These are phyloP conservation scores for Chaetura pelagica DNA, from an alignment of 2,113 vertebrate genomes.

Conservation along the genomic window DNA sequence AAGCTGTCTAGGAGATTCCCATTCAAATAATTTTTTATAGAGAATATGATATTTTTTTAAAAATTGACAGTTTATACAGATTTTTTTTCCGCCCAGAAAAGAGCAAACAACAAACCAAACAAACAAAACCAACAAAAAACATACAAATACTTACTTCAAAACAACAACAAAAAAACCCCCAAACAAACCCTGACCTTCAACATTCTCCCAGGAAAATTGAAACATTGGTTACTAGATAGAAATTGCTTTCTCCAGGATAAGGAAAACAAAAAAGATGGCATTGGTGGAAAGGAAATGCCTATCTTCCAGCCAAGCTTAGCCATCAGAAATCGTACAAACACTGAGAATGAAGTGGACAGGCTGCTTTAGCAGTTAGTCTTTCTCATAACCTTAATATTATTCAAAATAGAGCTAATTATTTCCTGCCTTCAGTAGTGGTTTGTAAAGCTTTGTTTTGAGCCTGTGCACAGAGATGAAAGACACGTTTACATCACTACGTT, in stretches of 20 bases:
- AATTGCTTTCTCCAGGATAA: background rate
- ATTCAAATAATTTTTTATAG: background rate
- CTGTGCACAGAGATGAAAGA: background rate
- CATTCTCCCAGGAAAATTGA: background rate
- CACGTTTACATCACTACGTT: background rate
- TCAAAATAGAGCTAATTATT: background rate
- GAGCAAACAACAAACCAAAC: no score
- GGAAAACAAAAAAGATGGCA: background rate
- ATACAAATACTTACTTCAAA: no score
- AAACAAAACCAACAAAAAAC: background rate
- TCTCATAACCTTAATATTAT: background rate
- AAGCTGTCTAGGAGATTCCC: background rate
- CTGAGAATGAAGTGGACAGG: background rate
- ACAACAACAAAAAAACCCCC: background rate
- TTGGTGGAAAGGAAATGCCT: background rate
- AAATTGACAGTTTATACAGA: background rate
- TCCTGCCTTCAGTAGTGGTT: background rate
- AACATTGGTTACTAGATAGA: background rate
- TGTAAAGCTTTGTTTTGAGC: background rate
- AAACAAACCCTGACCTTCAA: background rate
- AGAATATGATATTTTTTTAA: background rate
- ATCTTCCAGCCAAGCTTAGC: background rate
- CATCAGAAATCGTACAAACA: background rate
- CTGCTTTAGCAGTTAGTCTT: background rate
- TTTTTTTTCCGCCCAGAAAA: no score